Evolutionary conservation across 2,888 invertebrate genomes (phyloP), one percentile per base, ranked within the genome.

Genomic region (Parnassius smintheus): DNA sequence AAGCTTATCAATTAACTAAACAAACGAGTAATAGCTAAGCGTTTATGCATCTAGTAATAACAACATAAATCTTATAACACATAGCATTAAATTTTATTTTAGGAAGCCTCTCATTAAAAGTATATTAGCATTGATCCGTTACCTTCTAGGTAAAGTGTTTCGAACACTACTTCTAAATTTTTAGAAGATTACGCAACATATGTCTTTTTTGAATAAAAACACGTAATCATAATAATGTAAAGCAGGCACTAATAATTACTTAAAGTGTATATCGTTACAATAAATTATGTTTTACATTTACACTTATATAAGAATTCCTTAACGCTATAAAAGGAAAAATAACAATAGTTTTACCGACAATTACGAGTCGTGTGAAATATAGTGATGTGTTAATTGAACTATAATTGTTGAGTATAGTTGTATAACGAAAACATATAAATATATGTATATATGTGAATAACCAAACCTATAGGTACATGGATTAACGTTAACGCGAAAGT

Each of bases 211-310:
- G 74, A 77, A 74, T 82, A 81, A 86, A 84, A 76, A 76, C 68
- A 70, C 80, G 82, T 78, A 82, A 78, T 76, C 68, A 81, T 83
- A 79, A 85, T 76, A 71, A 76, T 85, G 81, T 85, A 80, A 90
- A 91, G 90, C 91, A 91, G 91, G 91, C 91, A 91, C 91, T 91
- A 91, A 88, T 80, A 77, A 86, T 86, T 82, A 88, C 86, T 85
- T 87, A 86, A 77, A 76, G 77, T 85, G 83, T 89, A 88, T 85
- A 86, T 84, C 77, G 81, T 83, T 87, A 89, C 81, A 91, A 91
- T 91, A 91, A 91, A 89, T 91, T 89, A 90, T 86, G 85, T 86
- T 86, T 86, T 86, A 85, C 81, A 86, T 86, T 85, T 88, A 89
- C 82, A 86, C 75, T 80, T 83, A 74, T 66, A 69, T 72, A 85